Conservation (phyloP, 2,797 vertebrate species). For the Mus caroli region DNA sequence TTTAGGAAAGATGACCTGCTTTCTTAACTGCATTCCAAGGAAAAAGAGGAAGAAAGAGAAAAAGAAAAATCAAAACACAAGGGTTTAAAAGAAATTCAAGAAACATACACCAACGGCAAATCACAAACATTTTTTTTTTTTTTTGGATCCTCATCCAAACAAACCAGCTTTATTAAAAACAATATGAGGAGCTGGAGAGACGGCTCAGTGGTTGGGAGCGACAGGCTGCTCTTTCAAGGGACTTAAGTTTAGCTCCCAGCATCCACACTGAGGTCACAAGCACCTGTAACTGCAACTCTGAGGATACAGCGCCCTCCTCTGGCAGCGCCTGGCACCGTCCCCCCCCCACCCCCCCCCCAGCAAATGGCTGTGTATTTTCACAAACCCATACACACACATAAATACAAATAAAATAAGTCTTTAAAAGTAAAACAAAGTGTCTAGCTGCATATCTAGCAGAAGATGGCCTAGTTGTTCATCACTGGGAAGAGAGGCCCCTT, state of each 20-base stretch:
- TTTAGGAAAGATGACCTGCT: not conserved
- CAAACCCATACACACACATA: not conserved
- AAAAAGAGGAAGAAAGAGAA: not conserved
- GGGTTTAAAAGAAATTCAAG: not conserved
- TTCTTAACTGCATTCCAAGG: not conserved
- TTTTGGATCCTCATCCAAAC: not conserved
- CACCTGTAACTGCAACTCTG: not conserved
- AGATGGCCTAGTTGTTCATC: too few species aligned
- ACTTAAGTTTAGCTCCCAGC: not conserved
- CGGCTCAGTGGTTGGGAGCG: not conserved
- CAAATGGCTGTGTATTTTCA: not conserved
- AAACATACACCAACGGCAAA: not conserved
- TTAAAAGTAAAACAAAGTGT: too few species aligned
- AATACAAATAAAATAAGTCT: not conserved
- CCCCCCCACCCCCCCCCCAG: too few species aligned
- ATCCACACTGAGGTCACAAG: not conserved
- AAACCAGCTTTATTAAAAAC: not conserved
- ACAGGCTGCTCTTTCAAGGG: not conserved
- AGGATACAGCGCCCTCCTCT: not conserved
- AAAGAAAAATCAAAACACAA: too few species aligned
- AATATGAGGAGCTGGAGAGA: not conserved
- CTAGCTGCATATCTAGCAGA: too few species aligned
- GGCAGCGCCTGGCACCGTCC: not conserved
- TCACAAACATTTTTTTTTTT: not conserved
- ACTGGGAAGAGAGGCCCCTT: too few species aligned